Evolutionary conservation across 1,140 invertebrate species (phyloP), one percentile per base, ranked within the genome.

Genomic region (Pseudomyrmex flavicornis): DNA sequence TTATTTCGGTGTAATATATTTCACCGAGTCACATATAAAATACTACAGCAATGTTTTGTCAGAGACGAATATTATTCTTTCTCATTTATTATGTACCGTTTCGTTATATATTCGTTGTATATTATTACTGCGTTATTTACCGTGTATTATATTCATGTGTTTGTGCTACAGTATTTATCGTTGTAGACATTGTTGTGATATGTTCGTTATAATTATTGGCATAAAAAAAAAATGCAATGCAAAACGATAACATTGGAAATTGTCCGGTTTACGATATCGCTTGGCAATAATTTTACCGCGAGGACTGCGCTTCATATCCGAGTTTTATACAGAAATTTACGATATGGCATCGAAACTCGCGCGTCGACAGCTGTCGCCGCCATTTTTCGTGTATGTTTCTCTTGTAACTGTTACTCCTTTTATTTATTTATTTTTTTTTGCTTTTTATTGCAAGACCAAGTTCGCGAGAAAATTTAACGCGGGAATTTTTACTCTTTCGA

Each of bases 391-490:
- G n/a, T n/a, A n/a, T n/a, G n/a, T n/a, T n/a, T n/a, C n/a, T n/a
- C n/a, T n/a, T n/a, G n/a, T n/a, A n/a, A n/a, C n/a, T n/a, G n/a
- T n/a, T n/a, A n/a, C n/a, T n/a, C n/a, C n/a, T n/a, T n/a, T n/a
- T n/a, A n/a, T n/a, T n/a, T n/a, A n/a, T n/a, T n/a, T n/a, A n/a
- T n/a, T n/a, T n/a, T n/a, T n/a, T n/a, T n/a, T n/a, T n/a, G n/a
- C n/a, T n/a, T 70, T 72, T 75, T 65, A 69, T 48, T 50, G 8
- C 80, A 66, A 61, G 69, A 56, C 22, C 54, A 70, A 83, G 85
- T 59, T n/a, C 7, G 20, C 5, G 20, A 82, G 87, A 85, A 90
- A 92, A 88, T 91, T 92, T 88, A 88, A 90, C 89, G 9, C 10
- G 17, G 50, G 15, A n/a, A 20, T 72, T 35, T 22, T n/a, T 44